A percentile compares a stretch with the other conserved stretches of the same genome.
Conservation (phyloP, 2,888 invertebrate genomes). For the Octonoba sinensis region DNA sequence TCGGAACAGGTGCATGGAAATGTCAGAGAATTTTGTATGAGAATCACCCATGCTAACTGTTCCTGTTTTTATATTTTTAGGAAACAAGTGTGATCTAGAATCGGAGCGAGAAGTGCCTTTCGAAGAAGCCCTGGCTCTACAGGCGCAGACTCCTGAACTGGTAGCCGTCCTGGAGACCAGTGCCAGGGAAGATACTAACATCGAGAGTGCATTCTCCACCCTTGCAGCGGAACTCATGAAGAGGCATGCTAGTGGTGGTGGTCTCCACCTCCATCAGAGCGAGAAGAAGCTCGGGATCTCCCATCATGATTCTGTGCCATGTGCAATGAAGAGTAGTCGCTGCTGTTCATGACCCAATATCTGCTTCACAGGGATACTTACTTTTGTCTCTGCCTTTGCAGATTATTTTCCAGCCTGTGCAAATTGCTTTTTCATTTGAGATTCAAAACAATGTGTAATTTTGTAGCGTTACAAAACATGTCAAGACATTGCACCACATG, state of each 20-base stretch:
- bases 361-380: too few relatives aligned
- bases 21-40: too few relatives aligned
- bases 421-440: too few relatives aligned
- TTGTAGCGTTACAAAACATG: too few relatives aligned
- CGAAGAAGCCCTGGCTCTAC: constrained; percentile 88
- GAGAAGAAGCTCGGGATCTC: constrained; percentile 40
- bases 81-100: constrained; percentile 88
- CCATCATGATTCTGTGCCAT: not conserved
- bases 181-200: constrained; percentile 90
- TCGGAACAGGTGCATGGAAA: too few relatives aligned
- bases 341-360: too few relatives aligned
- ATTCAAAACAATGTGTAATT: too few relatives aligned
- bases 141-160: constrained; percentile 87
- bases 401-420: too few relatives aligned
- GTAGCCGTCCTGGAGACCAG: constrained; percentile 89
- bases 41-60: too few relatives aligned
- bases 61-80: constrained; percentile 69
- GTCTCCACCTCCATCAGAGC: constrained; percentile 41
- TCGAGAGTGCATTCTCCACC: constrained; percentile 88
- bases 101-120: constrained; percentile 85
- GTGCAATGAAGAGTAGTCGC: too few relatives aligned
- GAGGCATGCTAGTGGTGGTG: constrained; percentile 30
- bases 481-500: too few relatives aligned
- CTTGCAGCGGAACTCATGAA: constrained; percentile 89
- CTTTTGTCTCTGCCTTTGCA: too few relatives aligned